phyloP scores from a whole-genome alignment of 1,140 invertebrate genomes.

The Calosoma granatense region DNA sequence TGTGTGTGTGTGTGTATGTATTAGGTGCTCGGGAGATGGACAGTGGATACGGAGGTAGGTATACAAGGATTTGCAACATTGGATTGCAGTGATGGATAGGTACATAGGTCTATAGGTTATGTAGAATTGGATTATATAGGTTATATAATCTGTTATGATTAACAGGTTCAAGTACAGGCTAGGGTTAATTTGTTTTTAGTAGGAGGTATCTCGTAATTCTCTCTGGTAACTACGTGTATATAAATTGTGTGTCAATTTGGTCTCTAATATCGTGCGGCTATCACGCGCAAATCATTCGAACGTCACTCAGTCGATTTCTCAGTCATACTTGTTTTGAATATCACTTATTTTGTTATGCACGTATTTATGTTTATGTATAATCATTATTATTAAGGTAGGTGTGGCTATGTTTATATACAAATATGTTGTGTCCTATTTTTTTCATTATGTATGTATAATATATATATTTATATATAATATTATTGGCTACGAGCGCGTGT shows the following conservation, averaged over 20 bases:
- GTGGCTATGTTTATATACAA: constrained; percentile 6
- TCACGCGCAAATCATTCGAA: not conserved
- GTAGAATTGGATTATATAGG: too few relatives aligned
- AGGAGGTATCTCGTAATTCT: not conserved
- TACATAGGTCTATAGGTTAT: too few relatives aligned
- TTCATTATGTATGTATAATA: constrained; percentile 1
- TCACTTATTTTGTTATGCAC: constrained; percentile 1
- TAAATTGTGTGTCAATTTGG: constrained; percentile 7
- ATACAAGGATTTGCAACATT: too few relatives aligned
- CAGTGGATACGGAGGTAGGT: too few relatives aligned
- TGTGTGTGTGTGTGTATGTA: too few relatives aligned
- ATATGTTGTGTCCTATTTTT: constrained; percentile 2
- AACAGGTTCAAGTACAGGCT: too few relatives aligned
- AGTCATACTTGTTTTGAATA: constrained; percentile 6
- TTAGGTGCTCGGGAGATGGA: too few relatives aligned
- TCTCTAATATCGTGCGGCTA: not conserved
- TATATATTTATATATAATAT: constrained; percentile 19
- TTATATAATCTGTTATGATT: too few relatives aligned
- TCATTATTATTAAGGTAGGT: constrained; percentile 2
- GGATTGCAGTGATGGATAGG: too few relatives aligned
- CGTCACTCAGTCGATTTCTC: constrained; percentile 1
- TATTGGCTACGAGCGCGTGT: constrained; percentile 23
- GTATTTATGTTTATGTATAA: not conserved
- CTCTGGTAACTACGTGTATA: not conserved
- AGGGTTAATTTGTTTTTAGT: not conserved